phyloP scores from a whole-genome alignment of 2,888 invertebrate genomes.

The Callosobruchus maculatus region DNA sequence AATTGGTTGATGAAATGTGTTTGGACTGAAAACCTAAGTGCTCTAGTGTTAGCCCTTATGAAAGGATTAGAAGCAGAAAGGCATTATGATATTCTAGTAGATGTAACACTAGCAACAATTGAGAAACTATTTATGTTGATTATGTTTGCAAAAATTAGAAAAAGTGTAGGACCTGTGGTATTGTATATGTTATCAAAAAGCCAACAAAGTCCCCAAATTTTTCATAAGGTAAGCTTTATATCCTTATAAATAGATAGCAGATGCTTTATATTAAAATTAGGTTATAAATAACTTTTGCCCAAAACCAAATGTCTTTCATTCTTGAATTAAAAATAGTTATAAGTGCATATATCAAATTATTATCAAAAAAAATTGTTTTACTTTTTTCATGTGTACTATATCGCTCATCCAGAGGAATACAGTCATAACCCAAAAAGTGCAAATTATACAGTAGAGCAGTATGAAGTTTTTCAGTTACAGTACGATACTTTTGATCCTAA shows the following conservation, averaged over 20 bases:
- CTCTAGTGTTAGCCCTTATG: conserved; percentile 66
- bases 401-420: no score
- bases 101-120: conserved; percentile 61
- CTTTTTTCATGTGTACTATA: no score
- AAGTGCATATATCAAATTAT: no score
- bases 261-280: neutral
- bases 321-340: no score
- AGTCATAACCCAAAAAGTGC: no score
- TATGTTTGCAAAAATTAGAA: conserved; percentile 54
- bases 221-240: conserved; percentile 48
- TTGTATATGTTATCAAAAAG: conserved; percentile 61
- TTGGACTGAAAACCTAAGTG: conserved; percentile 60
- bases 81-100: conserved; percentile 50
- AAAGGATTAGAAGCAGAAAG: conserved; percentile 52
- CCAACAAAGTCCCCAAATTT: conserved; percentile 55
- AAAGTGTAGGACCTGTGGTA: conserved; percentile 59
- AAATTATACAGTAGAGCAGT: no score
- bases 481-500: no score
- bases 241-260: no score
- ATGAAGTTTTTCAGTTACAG: no score
- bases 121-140: conserved; percentile 58
- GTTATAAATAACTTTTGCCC: no score
- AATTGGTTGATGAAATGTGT: conserved; percentile 65
- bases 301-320: no score
- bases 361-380: no score